These are phyloP conservation scores for Larimichthys polyactis DNA, from an alignment of 2,113 vertebrate genomes.

Conservation along the genomic window DNA sequence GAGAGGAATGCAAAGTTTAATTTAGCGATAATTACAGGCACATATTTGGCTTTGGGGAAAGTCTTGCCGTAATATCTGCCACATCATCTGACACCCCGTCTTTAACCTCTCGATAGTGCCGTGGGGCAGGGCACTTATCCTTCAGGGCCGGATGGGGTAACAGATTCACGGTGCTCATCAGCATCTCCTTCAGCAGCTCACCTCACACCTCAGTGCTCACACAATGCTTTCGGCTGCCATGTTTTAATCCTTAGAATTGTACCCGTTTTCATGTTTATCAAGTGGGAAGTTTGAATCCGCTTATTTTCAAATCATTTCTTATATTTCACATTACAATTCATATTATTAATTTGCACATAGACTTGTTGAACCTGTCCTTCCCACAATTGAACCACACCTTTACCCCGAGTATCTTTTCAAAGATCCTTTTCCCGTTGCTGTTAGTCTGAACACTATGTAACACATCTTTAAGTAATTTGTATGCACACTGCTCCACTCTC, in stretches of 20 bases:
- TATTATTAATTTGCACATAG: not conserved
- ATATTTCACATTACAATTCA: slow-evolving; percentile 19
- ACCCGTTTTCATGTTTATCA: not conserved
- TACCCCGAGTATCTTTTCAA: slow-evolving; percentile 6
- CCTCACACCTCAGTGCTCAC: slow-evolving; percentile 67
- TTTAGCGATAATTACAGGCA: not conserved
- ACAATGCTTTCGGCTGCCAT: slow-evolving; percentile 27
- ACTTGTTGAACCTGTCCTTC: slow-evolving; percentile 1
- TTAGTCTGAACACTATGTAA: slow-evolving; percentile 47
- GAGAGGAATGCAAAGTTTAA: slow-evolving; percentile 9
- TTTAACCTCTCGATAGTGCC: slow-evolving; percentile 28
- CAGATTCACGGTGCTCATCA: not conserved
- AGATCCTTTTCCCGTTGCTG: not conserved
- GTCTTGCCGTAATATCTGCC: not conserved
- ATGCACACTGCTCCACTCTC: slow-evolving; percentile 39
- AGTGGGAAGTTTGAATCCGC: slow-evolving; percentile 4
- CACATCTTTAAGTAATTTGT: slow-evolving; percentile 36
- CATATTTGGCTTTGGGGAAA: slow-evolving; percentile 11
- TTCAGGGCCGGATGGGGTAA: not conserved
- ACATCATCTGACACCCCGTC: not conserved
- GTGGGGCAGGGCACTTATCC: not conserved
- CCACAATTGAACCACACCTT: slow-evolving; percentile 3
- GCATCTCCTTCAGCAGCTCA: slow-evolving; percentile 39
- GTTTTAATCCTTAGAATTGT: slow-evolving; percentile 18
- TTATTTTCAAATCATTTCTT: slow-evolving; percentile 7